Conservation (phyloP, 2,797 vertebrate species). For the Helostoma temminkii region DNA sequence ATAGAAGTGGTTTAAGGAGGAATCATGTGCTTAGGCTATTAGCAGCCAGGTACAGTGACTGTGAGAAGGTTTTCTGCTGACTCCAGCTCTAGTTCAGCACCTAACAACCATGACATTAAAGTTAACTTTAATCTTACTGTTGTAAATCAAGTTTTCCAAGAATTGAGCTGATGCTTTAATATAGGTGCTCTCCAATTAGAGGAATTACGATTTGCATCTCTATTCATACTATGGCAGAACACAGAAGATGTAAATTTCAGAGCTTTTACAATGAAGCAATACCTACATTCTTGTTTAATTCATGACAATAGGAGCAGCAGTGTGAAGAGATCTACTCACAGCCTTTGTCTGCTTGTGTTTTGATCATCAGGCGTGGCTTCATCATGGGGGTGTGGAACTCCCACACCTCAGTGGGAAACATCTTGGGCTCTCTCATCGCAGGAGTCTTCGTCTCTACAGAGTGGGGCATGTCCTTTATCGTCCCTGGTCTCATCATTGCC, state of each 20-base stretch:
- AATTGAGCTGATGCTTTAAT: neutral
- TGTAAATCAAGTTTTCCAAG: neutral
- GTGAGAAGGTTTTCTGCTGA: neutral
- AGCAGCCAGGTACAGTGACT: neutral
- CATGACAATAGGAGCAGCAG: neutral
- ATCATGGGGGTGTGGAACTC: conserved; percentile 99
- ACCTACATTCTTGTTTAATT: neutral
- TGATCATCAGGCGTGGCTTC: conserved; percentile 88
- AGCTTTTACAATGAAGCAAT: neutral
- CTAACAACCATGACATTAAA: neutral
- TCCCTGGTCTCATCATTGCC: conserved; percentile 91
- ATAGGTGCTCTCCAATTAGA: too few relatives aligned
- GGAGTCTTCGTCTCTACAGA: conserved; percentile 88
- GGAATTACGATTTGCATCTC: neutral
- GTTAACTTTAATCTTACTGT: neutral
- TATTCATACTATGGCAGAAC: neutral
- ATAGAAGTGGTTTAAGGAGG: neutral
- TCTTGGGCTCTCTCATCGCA: conserved; percentile 94
- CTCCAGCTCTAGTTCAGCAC: neutral
- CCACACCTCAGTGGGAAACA: conserved; percentile 98
- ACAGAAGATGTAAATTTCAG: neutral
- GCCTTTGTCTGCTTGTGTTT: conserved; percentile 21
- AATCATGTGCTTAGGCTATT: neutral
- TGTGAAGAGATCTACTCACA: neutral
- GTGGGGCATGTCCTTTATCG: conserved; percentile 96